Conservation (phyloP, 2,113 vertebrate species). For the Ophiodon elongatus region DNA sequence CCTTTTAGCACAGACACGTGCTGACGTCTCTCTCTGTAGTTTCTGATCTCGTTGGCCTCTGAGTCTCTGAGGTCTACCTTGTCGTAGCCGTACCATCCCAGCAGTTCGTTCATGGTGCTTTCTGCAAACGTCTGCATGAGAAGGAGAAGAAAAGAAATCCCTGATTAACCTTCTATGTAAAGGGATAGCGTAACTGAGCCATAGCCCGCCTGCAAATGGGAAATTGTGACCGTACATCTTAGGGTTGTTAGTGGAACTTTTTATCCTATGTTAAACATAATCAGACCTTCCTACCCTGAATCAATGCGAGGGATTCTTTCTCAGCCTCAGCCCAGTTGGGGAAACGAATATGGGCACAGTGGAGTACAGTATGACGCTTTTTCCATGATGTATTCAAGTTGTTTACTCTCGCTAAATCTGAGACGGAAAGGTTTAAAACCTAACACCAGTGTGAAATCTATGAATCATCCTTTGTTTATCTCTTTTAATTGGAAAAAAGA, state of each 20-base stretch:
- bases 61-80: constrained; percentile 95
- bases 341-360: constrained; percentile 79
- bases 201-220: constrained; percentile 47
- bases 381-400: constrained; percentile 83
- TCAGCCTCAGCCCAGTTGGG: constrained; percentile 55
- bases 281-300: constrained; percentile 73
- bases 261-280: constrained; percentile 80
- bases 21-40: constrained; percentile 92
- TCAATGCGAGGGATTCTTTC: constrained; percentile 79
- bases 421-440: constrained; percentile 83
- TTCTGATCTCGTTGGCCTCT: constrained; percentile 95
- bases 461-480: constrained; percentile 84
- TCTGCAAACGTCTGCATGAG: constrained; percentile 94
- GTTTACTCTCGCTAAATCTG: constrained; percentile 84
- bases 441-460: constrained; percentile 83
- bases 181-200: constrained; percentile 49
- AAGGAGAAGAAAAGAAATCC: constrained; percentile 51
- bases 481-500: constrained; percentile 79
- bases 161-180: constrained; percentile 51
- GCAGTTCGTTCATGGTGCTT: constrained; percentile 99
- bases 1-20: constrained; percentile 99
- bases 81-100: constrained; percentile 99
- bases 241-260: constrained; percentile 75
- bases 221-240: constrained; percentile 63
- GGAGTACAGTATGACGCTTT: constrained; percentile 81